A percentile compares a stretch with the other conserved stretches of the same genome.
phyloP scores from a whole-genome alignment of 2,888 invertebrate species.

The Cantharis rustica region DNA sequence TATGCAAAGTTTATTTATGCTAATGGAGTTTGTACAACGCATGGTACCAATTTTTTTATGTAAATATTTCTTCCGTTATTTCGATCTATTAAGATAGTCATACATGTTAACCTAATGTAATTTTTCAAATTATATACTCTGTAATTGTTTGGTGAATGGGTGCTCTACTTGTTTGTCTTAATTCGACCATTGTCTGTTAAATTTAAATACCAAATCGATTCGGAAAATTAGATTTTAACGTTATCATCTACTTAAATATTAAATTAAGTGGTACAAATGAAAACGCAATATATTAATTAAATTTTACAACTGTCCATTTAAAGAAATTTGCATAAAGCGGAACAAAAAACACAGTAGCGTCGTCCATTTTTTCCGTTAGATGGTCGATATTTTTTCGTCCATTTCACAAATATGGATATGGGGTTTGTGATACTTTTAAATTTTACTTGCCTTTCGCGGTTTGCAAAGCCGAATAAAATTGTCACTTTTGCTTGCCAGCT shows the following conservation, averaged over 20 bases:
- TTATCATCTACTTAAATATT: neutral
- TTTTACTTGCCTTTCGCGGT: neutral
- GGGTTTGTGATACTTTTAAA: neutral
- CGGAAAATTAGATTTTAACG: neutral
- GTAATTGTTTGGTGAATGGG: slow-evolving; percentile 7
- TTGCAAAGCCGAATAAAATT: neutral
- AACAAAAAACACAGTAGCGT: neutral
- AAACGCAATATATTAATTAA: neutral
- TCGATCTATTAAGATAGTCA: slow-evolving; percentile 1
- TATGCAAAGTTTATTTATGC: neutral
- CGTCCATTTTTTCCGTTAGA: neutral
- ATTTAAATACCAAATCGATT: neutral
- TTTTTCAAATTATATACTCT: slow-evolving; percentile 1
- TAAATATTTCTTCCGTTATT: neutral
- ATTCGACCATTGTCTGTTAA: neutral
- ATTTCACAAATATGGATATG: neutral
- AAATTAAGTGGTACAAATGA: neutral
- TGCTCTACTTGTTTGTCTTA: slow-evolving; percentile 13
- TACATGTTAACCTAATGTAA: neutral
- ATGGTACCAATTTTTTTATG: neutral
- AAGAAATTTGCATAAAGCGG: neutral
- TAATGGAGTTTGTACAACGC: neutral
- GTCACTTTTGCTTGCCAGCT: neutral
- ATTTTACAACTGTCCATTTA: neutral
- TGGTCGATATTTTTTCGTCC: neutral